Percentiles rank a stretch among this genome's conserved stretches.
These are phyloP conservation scores for Drosophila oshimai DNA, from an alignment of 1,140 invertebrate species.

Conservation along the genomic window DNA sequence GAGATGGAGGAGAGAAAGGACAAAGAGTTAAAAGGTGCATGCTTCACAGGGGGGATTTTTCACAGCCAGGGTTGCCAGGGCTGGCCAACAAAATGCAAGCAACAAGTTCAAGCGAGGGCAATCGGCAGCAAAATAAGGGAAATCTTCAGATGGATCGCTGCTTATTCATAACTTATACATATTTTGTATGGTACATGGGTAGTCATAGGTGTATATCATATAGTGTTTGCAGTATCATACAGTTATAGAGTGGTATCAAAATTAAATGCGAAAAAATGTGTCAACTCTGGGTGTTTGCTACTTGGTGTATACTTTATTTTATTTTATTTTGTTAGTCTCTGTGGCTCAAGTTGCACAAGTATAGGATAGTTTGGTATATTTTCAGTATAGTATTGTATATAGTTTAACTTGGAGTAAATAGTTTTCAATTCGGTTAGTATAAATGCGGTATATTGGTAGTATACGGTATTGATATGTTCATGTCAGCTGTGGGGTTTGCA, in stretches of 20 bases:
- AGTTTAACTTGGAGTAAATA: constrained; percentile 33
- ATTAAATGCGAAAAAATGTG: constrained; percentile 28
- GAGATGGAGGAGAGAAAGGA: neutral
- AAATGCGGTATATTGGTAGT: constrained; percentile 39
- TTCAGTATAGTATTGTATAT: constrained; percentile 25
- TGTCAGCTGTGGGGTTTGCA: constrained; percentile 29
- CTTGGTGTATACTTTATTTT: neutral
- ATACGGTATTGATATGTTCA: constrained; percentile 41
- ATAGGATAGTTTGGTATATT: constrained; percentile 21
- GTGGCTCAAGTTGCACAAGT: constrained; percentile 33
- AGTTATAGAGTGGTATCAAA: constrained; percentile 21
- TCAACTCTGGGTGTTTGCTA: constrained; percentile 24
- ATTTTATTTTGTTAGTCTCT: constrained; percentile 8
- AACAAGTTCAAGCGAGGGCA: constrained; percentile 32
- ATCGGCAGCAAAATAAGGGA: constrained; percentile 14
- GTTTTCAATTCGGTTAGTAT: constrained; percentile 31
- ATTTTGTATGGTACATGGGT: constrained; percentile 26
- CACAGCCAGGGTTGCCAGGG: constrained; percentile 37
- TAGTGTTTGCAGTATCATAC: constrained; percentile 11
- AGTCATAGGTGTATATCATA: neutral
- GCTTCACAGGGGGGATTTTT: constrained; percentile 3
- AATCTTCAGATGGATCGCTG: neutral
- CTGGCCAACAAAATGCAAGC: constrained; percentile 39
- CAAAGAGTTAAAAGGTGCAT: constrained; percentile 1
- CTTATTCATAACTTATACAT: constrained; percentile 18